Conservation (phyloP, 2,888 invertebrate species). For the Xylota sylvarum region DNA sequence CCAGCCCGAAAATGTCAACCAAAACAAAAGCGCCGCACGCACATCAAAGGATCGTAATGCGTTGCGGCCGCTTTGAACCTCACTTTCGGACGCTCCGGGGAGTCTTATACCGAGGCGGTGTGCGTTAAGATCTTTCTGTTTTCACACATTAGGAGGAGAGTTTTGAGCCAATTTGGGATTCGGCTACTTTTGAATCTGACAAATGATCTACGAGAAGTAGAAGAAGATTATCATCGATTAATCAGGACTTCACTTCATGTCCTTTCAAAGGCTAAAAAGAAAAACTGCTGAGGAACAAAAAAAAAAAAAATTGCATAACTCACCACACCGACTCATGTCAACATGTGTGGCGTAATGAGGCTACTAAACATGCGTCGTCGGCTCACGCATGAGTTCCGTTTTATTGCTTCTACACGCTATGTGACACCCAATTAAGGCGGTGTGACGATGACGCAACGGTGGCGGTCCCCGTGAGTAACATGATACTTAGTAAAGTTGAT, state of each 20-base stretch:
- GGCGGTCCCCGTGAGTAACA: conserved; percentile 67
- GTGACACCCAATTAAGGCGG: conserved; percentile 76
- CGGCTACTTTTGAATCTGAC: conserved; percentile 51
- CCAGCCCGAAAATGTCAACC: conserved; percentile 84
- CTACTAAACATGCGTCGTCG: conserved; percentile 54
- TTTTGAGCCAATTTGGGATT: conserved; percentile 44
- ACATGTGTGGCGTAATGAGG: conserved; percentile 69
- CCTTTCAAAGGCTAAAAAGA: no score
- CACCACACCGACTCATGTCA: conserved; percentile 45
- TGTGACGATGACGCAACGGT: conserved; percentile 49
- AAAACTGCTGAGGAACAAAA: not conserved
- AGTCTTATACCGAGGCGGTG: conserved; percentile 61
- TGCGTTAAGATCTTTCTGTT: conserved; percentile 71
- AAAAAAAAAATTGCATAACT: conserved; percentile 35
- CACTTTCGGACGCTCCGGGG: conserved; percentile 76
- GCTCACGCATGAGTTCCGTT: conserved; percentile 62
- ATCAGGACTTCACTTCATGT: conserved; percentile 27
- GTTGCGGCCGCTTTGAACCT: conserved; percentile 84
- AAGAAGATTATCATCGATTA: conserved; percentile 37
- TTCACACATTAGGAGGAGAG: conserved; percentile 72
- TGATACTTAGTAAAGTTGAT: conserved; percentile 74
- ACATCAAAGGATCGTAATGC: conserved; percentile 83
- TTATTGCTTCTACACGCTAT: conserved; percentile 60
- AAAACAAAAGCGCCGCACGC: conserved; percentile 84
- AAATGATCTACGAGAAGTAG: conserved; percentile 50